Percentiles rank a stretch among this genome's conserved stretches.
These are phyloP conservation scores for Andrena dorsata DNA, from an alignment of 2,888 invertebrate species.

Conservation along the genomic window DNA sequence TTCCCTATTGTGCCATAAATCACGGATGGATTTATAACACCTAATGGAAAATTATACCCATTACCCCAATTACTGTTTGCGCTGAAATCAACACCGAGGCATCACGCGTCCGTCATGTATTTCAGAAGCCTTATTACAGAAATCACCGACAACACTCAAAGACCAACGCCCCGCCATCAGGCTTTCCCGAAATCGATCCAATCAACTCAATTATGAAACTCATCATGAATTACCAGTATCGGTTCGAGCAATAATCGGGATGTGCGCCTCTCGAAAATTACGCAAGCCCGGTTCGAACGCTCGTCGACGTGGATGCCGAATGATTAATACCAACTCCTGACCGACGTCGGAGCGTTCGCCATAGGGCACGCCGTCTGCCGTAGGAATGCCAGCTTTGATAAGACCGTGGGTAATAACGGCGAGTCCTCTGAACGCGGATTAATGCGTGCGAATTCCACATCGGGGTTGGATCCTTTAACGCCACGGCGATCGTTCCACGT, in stretches of 20 bases:
- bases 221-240: not conserved
- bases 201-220: not conserved
- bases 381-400: slow-evolving; percentile 39
- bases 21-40: slow-evolving; percentile 2
- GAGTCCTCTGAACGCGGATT: slow-evolving; percentile 14
- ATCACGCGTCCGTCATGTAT: no score
- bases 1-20: not conserved
- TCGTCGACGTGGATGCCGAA: not conserved
- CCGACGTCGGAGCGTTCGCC: not conserved
- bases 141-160: no score
- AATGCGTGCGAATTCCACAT: slow-evolving; percentile 38
- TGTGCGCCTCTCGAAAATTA: not conserved
- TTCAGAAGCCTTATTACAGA: not conserved
- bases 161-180: no score
- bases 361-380: not conserved
- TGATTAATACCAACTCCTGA: not conserved
- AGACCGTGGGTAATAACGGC: slow-evolving; percentile 18
- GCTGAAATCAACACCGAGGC: no score
- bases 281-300: not conserved
- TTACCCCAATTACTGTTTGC: no score
- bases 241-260: not conserved
- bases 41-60: not conserved
- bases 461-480: not conserved
- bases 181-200: no score
- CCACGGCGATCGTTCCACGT: slow-evolving; percentile 7